phyloP scores from a whole-genome alignment of 1,140 invertebrate species.

The Euschistus heros region DNA sequence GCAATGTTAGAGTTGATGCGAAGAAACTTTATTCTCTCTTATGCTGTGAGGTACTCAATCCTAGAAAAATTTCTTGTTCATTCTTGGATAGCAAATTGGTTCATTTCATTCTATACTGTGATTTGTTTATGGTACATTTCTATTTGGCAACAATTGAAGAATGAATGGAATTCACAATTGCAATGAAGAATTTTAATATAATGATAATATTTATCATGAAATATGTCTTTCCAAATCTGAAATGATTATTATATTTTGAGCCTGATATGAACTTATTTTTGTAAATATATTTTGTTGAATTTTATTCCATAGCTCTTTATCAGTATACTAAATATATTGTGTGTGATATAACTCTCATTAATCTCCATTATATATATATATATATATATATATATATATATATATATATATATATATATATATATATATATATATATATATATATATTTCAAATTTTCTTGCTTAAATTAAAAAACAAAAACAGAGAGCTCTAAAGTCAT shows the following conservation, averaged over 20 bases:
- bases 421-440: no score
- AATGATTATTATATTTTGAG: neutral
- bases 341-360: no score
- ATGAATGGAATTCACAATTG: neutral
- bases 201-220: neutral
- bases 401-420: no score
- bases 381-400: no score
- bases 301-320: no score
- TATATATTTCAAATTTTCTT: no score
- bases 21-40: slow-evolving; percentile 14
- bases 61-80: slow-evolving; percentile 10
- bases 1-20: slow-evolving; percentile 12
- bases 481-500: no score
- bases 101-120: slow-evolving; percentile 14
- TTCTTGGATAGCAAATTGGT: slow-evolving; percentile 12
- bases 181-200: neutral
- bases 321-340: no score
- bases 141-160: slow-evolving; percentile 18
- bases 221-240: neutral
- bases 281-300: no score
- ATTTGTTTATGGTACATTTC: slow-evolving; percentile 19
- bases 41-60: slow-evolving; percentile 15
- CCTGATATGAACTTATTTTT: no score
- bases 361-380: no score
- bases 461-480: no score